Evolutionary conservation across 2,797 vertebrate species (phyloP), one percentile per base, ranked within the genome.

Genomic region (Lutjanus campechanus): DNA sequence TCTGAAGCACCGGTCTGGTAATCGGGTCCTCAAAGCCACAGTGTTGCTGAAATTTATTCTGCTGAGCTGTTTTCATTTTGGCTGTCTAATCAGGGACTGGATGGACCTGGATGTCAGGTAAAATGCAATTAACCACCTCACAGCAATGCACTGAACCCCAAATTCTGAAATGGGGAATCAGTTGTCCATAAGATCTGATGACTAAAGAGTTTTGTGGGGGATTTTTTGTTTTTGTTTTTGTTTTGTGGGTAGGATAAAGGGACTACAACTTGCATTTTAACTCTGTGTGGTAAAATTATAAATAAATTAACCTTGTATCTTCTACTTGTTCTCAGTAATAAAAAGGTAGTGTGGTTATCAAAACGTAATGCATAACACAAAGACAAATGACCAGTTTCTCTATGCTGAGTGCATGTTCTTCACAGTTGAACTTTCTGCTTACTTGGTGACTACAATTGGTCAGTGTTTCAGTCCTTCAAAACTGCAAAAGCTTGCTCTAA

Each of bases 41-140:
- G 54, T 43, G 29, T 15, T 49, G 20, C 54, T 12, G 12, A 41
- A 2, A 44, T 61, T 61, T 56, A 25, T 76, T 69, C 46, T 54
- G 29, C 44, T 5, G 16, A 62, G 55, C 46, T 20, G 40, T 25
- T 76, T 67, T 66, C 20, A 49, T 77, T 63, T 44, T 13, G 62
- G 46, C 36, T 53, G 44, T 43, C 44, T 44, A 67, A 63, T 70
- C 64, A 68, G 29, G 1, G 12, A 8, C 36, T 50, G 9, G 4
- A 58, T 53, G 17, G 47, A 68, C 19, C 5, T 56, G n/a, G n/a
- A 59, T 7, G 5, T 64, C 16, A 53, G n/a, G 6, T 25, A 8
- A 25, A 44, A 40, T 29, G 22, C 22, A 43, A 74, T 76, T 36
- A 50, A 19, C n/a, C 58, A 55, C 2, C 50, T 46, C 54, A 0